phyloP scores from a whole-genome alignment of 1,140 invertebrate species.

The Limonius californicus region DNA sequence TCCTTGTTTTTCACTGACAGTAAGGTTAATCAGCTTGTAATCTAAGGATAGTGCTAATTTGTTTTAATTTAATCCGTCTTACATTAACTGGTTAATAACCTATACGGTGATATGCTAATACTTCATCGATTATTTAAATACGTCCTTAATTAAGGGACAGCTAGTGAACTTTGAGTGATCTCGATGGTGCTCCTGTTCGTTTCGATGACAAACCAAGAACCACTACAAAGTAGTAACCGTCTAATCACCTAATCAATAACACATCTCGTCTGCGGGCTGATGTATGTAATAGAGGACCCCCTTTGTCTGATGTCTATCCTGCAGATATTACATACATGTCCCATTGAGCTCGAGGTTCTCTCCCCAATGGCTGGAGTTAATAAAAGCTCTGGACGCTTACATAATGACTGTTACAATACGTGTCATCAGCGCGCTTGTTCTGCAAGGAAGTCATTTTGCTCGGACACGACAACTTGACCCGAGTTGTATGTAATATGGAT shows the following conservation, averaged over 20 bases:
- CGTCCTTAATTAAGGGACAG: no score
- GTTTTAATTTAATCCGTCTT: no score
- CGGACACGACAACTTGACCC: conserved; percentile 25
- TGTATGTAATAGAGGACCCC: conserved; percentile 16
- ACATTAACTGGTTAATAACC: no score
- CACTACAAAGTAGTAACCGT: not conserved
- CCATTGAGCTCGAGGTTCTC: conserved; percentile 17
- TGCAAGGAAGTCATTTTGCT: conserved; percentile 41
- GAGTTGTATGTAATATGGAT: not conserved
- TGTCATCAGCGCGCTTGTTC: conserved; percentile 44
- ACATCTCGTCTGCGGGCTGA: conserved; percentile 11
- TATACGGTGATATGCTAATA: no score
- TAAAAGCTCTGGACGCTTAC: conserved; percentile 39
- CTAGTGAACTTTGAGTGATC: no score
- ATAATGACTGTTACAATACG: conserved; percentile 44
- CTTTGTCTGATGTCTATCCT: conserved; percentile 7
- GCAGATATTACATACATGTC: conserved; percentile 16
- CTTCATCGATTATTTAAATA: no score
- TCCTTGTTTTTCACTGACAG: no score
- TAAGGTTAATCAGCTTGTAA: no score
- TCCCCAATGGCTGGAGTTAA: conserved; percentile 29
- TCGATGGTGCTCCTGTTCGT: not conserved
- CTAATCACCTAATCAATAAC: conserved; percentile 19
- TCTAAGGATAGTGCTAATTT: no score
- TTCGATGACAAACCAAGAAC: not conserved